Base-by-base conservation (phyloP, 2,797 vertebrate genomes). In the Siniperca obscura region DNA sequence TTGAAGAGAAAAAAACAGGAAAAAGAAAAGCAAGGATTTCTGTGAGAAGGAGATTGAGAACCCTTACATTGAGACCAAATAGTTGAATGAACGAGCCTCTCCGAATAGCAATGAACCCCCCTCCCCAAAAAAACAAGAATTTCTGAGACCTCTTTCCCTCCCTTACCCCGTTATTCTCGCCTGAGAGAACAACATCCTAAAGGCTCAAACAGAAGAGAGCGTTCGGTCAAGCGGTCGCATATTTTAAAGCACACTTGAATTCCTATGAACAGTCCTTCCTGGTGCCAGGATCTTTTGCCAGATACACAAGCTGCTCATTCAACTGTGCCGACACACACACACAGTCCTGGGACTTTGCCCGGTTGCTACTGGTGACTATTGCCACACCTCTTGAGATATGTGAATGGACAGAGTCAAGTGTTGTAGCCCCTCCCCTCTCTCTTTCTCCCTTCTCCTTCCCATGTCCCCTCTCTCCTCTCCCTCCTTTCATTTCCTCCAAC, bases 261-360 rank as follows among this genome's bases (percentile, higher is more conserved):
- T 93, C 91, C 82, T 89, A 44, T 34, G 76, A 88, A 80, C 53
- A 7, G 77, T 80, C 71, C 74, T 66, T 84, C 67, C 67, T 56
- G 19, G 80, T 64, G 85, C 88, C 77, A 38, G 50, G 84, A 56
- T 80, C 70, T 86, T 72, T 64, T 56, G 71, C 81, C 91, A 92
- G 80, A 92, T 67, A 80, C 76, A 92, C 91, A 94, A 91, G 90
- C 90, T 90, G 90, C 74, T 90, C 92, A 90, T 91, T 93, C 87
- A 92, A 85, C 87, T 87, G 86, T 89, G 76, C 76, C 25, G 9
- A 76, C 62, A 68, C 56, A 30, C 19, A 73, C 84, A 78, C 65
- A 70, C 70, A 75, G 22, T 34, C 11, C 59, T 86, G 86, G 87
- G 83, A 86, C 87, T 84, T 82, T 75, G 86, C 83, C 88, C 56